A percentile compares a stretch with the other conserved stretches of the same genome.
Evolutionary conservation across 2,113 vertebrate species (phyloP).

Genomic region (Syrmaticus mikado): DNA sequence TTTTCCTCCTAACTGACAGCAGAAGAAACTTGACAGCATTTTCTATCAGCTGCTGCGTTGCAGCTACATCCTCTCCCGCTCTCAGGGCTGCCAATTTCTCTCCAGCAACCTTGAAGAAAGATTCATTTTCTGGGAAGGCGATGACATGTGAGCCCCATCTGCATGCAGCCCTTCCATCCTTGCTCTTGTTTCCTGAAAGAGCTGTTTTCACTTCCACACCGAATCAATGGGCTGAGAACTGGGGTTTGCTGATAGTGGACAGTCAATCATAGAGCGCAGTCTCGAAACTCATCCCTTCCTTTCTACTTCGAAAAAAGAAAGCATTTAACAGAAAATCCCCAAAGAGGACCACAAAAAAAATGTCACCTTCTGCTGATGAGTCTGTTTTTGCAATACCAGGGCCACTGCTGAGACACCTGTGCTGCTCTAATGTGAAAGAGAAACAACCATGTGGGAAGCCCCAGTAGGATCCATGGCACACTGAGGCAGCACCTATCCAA

Average conservation of each 20-base stretch:
- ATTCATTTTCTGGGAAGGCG: not conserved
- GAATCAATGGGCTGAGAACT: not conserved
- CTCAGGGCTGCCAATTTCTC: conserved; percentile 28
- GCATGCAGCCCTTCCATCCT: not conserved
- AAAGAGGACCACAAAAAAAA: not conserved
- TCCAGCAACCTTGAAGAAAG: not conserved
- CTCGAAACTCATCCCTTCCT: not conserved
- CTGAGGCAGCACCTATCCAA: not conserved
- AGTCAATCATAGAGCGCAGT: not conserved
- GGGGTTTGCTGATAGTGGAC: not conserved
- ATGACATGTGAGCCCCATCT: not conserved
- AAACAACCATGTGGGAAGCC: not conserved
- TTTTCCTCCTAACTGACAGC: conserved; percentile 31
- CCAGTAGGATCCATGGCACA: rapidly evolving
- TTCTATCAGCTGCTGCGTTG: conserved; percentile 27
- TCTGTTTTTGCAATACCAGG: not conserved
- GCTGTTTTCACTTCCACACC: not conserved
- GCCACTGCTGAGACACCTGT: not conserved
- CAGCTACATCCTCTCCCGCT: not conserved
- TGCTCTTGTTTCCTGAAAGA: not conserved
- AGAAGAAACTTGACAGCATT: conserved; percentile 37
- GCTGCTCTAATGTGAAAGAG: not conserved
- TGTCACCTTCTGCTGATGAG: not conserved
- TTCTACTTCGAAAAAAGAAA: not conserved
- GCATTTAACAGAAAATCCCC: not conserved